Conservation (phyloP, 1,140 invertebrate species). For the Wiebesia pumilae region DNA sequence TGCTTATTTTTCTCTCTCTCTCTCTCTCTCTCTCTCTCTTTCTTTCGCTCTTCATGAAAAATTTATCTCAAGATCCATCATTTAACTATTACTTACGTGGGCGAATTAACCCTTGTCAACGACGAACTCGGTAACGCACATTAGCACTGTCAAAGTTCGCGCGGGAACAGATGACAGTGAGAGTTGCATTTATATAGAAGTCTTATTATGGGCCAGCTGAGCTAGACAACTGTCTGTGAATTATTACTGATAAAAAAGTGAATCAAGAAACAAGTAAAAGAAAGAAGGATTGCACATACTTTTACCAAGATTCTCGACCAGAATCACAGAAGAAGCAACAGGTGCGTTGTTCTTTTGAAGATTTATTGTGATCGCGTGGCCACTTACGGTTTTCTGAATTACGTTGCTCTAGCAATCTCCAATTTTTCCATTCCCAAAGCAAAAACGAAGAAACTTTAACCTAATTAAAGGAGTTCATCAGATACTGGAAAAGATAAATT, state of each 20-base stretch:
- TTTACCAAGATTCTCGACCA: background rate
- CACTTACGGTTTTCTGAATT: too few species aligned
- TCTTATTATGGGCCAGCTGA: background rate
- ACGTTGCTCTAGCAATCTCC: too few species aligned
- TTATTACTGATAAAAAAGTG: background rate
- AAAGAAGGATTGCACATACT: background rate
- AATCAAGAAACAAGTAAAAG: too few species aligned
- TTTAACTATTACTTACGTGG: too few species aligned
- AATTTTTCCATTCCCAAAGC: too few species aligned
- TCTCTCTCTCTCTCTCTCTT: background rate
- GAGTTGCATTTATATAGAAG: background rate
- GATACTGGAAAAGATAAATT: too few species aligned
- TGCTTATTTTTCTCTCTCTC: background rate
- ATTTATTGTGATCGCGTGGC: background rate
- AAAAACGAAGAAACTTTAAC: too few species aligned
- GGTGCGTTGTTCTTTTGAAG: background rate
- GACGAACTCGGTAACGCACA: background rate
- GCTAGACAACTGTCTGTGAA: background rate
- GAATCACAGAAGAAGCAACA: background rate
- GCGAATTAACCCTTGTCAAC: background rate
- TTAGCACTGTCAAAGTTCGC: background rate
- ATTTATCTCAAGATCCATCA: background rate
- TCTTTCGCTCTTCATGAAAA: background rate
- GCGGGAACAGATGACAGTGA: background rate
- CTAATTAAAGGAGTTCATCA: too few species aligned